Conservation (phyloP, 2,888 invertebrate species). For the Tetrapedia diversipes region DNA sequence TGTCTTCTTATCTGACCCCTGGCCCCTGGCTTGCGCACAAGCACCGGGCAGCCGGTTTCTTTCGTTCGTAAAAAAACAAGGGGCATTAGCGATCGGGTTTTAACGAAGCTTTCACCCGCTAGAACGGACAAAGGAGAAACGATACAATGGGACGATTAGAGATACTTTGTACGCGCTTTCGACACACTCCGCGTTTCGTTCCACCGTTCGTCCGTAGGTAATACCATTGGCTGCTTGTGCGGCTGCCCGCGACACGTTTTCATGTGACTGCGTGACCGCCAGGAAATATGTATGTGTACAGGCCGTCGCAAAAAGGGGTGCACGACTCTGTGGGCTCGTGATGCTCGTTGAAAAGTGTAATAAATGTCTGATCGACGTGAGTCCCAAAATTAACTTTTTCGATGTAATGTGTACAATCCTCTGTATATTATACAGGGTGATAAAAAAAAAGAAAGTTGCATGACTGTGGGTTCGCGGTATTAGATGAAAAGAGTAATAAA, state of each 20-base stretch:
- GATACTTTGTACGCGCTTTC: constrained; percentile 76
- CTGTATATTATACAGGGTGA: too few relatives aligned
- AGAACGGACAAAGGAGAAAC: constrained; percentile 72
- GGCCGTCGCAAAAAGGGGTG: too few relatives aligned
- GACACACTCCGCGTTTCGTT: constrained; percentile 62
- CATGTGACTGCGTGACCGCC: constrained; percentile 52
- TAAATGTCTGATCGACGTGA: too few relatives aligned
- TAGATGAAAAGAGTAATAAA: too few relatives aligned
- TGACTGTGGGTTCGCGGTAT: too few relatives aligned
- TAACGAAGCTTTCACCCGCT: constrained; percentile 71
- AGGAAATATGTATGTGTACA: constrained; percentile 49
- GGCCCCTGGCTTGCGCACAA: too few relatives aligned
- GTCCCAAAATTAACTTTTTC: too few relatives aligned
- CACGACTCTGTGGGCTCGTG: too few relatives aligned
- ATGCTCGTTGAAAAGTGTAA: too few relatives aligned
- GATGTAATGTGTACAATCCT: too few relatives aligned
- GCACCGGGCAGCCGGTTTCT: constrained; percentile 44
- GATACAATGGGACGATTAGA: constrained; percentile 79
- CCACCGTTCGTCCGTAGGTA: constrained; percentile 53
- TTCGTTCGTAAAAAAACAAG: constrained; percentile 26
- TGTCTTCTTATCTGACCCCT: constrained; percentile 12
- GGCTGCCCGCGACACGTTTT: constrained; percentile 56
- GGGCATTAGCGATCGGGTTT: constrained; percentile 65
- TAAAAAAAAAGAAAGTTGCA: too few relatives aligned
- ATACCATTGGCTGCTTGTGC: constrained; percentile 24